Conservation (phyloP, 1,140 invertebrate species). For the Chrysopa pallens region DNA sequence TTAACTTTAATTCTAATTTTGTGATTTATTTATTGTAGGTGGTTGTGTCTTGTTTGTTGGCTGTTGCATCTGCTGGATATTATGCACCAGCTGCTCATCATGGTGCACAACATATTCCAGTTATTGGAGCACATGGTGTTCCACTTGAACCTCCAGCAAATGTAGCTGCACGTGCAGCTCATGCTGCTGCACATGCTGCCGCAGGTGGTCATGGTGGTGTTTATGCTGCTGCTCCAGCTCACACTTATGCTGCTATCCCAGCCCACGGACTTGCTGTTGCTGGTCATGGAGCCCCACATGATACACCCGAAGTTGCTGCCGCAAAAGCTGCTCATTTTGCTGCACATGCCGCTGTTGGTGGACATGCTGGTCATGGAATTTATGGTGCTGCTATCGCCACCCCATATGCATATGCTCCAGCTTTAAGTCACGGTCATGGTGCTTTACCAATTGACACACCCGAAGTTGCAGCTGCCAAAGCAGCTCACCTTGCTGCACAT, state of each 20-base stretch:
- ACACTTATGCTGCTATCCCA: slow-evolving; percentile 9
- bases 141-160: slow-evolving; percentile 1
- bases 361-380: slow-evolving; percentile 4
- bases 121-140: slow-evolving; percentile 2
- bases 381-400: not conserved
- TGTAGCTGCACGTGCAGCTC: not conserved
- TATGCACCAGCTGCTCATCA: not conserved
- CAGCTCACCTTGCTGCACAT: slow-evolving; percentile 16
- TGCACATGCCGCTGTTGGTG: slow-evolving; percentile 15
- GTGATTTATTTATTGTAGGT: not conserved
- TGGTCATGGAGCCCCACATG: slow-evolving; percentile 7
- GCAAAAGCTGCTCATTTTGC: slow-evolving; percentile 20
- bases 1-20: too few species aligned
- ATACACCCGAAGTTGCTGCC: slow-evolving; percentile 26
- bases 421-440: slow-evolving; percentile 2
- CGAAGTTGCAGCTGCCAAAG: slow-evolving; percentile 15
- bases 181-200: too few species aligned
- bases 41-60: not conserved
- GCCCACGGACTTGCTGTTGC: slow-evolving; percentile 17
- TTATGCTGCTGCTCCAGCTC: slow-evolving; percentile 5
- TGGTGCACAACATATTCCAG: not conserved
- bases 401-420: slow-evolving; percentile 1
- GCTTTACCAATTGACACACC: slow-evolving; percentile 2
- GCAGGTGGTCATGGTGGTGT: not conserved
- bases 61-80: not conserved